A percentile compares a stretch with the other conserved stretches of the same genome.
Conservation (phyloP, 1,140 invertebrate species). For the Dendrolimus punctatus region DNA sequence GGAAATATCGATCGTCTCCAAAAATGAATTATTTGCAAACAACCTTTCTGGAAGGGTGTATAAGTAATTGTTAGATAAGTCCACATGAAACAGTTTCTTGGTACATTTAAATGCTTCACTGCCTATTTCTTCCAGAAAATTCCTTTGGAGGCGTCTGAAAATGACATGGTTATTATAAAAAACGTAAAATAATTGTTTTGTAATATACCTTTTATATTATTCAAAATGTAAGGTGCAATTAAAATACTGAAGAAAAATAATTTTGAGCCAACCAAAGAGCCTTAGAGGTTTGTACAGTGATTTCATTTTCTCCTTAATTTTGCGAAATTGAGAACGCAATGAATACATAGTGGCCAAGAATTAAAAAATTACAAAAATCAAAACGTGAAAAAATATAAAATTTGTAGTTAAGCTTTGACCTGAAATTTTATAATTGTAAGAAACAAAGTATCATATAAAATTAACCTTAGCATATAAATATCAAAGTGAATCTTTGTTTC, state of each 20-base stretch:
- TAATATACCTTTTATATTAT: conserved; percentile 4
- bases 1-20: conserved; percentile 81
- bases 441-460: neutral
- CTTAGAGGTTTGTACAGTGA: too few species aligned
- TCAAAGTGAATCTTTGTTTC: neutral
- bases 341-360: too few species aligned
- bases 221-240: conserved; percentile 3
- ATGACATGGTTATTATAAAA: neutral
- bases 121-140: conserved; percentile 79
- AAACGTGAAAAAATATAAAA: too few species aligned
- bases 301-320: too few species aligned
- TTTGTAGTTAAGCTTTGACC: neutral
- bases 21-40: conserved; percentile 75
- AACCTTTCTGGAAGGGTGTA: conserved; percentile 73
- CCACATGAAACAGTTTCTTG: conserved; percentile 78
- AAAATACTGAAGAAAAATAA: neutral
- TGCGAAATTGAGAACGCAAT: too few species aligned
- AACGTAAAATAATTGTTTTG: conserved; percentile 4
- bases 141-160: conserved; percentile 80
- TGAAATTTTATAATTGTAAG: neutral
- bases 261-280: neutral
- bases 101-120: conserved; percentile 77
- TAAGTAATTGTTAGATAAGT: conserved; percentile 82
- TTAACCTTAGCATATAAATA: neutral
- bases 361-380: too few species aligned